phyloP scores from a whole-genome alignment of 2,113 vertebrate genomes.

The Sclerurus mexicanus region DNA sequence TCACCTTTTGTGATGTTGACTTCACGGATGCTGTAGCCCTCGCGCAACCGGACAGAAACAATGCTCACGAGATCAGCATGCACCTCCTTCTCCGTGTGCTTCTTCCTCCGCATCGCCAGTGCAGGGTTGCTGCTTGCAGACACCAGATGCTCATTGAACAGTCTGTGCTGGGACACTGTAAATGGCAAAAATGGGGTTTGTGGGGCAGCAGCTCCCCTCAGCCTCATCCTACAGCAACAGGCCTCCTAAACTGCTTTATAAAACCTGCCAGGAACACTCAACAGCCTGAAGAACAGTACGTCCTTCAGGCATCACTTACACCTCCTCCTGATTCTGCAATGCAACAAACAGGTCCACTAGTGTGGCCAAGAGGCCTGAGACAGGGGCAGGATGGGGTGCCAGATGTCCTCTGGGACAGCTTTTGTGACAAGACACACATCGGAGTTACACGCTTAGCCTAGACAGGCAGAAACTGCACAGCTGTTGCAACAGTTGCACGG shows the following conservation, averaged over 20 bases:
- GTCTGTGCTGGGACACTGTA: conserved; percentile 90
- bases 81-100: conserved; percentile 96
- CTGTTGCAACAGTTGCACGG: background rate
- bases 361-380: background rate
- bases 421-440: background rate
- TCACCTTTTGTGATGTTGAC: conserved; percentile 92
- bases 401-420: background rate
- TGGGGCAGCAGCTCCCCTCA: background rate
- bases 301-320: background rate
- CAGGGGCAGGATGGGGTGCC: background rate
- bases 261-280: background rate
- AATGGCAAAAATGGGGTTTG: background rate
- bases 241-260: background rate
- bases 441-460: background rate
- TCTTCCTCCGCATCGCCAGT: conserved; percentile 91
- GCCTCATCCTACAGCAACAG: background rate
- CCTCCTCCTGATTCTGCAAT: background rate
- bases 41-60: conserved; percentile 91
- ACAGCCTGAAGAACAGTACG: background rate
- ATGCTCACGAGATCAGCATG: conserved; percentile 91
- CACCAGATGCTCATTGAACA: conserved; percentile 96
- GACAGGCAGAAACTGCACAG: background rate
- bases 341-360: background rate
- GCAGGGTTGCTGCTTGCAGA: conserved; percentile 94
- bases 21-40: conserved; percentile 95